Conservation (phyloP, 2,888 invertebrate species). For the Synanthedon myopaeformis region DNA sequence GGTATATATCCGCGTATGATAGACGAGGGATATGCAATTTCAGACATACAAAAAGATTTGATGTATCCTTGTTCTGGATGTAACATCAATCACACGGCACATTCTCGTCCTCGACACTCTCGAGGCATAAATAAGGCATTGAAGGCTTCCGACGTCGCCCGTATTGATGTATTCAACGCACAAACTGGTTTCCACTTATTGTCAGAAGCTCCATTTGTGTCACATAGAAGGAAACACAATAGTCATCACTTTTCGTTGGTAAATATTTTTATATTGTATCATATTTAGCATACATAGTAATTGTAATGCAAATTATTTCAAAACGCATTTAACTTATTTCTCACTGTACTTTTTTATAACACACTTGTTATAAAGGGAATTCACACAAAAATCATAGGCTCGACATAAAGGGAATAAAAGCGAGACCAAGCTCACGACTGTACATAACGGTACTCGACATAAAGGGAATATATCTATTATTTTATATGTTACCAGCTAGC, state of each 20-base stretch:
- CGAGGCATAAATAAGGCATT: slow-evolving; percentile 48
- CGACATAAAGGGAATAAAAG: no score
- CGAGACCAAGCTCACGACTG: no score
- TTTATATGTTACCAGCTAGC: no score
- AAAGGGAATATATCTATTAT: no score
- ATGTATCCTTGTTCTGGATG: slow-evolving; percentile 38
- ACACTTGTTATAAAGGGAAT: no score
- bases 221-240: slow-evolving; percentile 21
- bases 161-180: slow-evolving; percentile 49
- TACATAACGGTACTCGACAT: no score
- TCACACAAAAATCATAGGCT: no score
- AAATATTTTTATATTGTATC: no score
- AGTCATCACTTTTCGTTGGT: slow-evolving; percentile 16
- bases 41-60: slow-evolving; percentile 37
- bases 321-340: no score
- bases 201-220: slow-evolving; percentile 28
- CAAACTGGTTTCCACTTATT: slow-evolving; percentile 38
- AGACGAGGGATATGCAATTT: slow-evolving; percentile 25
- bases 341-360: no score
- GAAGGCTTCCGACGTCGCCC: slow-evolving; percentile 39
- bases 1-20: slow-evolving; percentile 13
- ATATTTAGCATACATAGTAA: no score
- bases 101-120: slow-evolving; percentile 41
- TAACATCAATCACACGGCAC: slow-evolving; percentile 49
- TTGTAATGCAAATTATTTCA: no score